Percentiles rank a stretch among this genome's conserved stretches.
Evolutionary conservation across 2,797 vertebrate species (phyloP).

Genomic region (Girardinus metallicus): DNA sequence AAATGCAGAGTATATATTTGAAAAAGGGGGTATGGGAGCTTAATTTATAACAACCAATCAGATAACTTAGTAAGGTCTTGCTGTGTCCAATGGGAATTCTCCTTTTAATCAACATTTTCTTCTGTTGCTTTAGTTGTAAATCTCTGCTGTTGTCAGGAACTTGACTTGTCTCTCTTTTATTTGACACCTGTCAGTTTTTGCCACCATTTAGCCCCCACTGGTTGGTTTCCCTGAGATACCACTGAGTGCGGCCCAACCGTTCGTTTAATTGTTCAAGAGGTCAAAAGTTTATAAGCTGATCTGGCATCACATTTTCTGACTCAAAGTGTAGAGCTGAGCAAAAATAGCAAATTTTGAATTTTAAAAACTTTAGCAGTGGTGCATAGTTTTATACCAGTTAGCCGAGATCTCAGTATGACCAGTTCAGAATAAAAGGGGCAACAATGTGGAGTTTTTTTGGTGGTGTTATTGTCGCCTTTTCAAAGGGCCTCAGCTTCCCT

Average conservation of each 20-base stretch:
- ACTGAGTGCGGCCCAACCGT: conserved; percentile 35
- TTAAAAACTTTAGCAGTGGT: neutral
- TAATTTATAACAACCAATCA: neutral
- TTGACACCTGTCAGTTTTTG: conserved; percentile 38
- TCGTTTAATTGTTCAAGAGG: conserved; percentile 22
- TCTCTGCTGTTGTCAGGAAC: conserved; percentile 37
- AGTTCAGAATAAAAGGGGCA: neutral
- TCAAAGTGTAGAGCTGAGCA: neutral
- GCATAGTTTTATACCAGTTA: neutral
- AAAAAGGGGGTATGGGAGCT: neutral
- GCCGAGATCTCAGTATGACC: neutral
- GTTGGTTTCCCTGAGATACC: neutral
- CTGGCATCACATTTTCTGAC: neutral
- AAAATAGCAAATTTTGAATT: neutral
- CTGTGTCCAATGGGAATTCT: neutral
- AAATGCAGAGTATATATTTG: neutral
- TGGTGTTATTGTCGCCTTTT: conserved; percentile 12
- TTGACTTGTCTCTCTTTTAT: conserved; percentile 52
- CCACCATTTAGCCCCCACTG: conserved; percentile 1
- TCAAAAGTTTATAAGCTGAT: neutral
- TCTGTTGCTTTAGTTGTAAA: conserved; percentile 15
- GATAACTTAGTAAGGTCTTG: neutral
- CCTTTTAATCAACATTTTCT: neutral
- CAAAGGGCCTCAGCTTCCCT: conserved; percentile 26
- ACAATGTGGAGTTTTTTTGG: conserved; percentile 6